Base-by-base conservation (phyloP, 2,888 invertebrate species). In the Cyclophora punctaria region DNA sequence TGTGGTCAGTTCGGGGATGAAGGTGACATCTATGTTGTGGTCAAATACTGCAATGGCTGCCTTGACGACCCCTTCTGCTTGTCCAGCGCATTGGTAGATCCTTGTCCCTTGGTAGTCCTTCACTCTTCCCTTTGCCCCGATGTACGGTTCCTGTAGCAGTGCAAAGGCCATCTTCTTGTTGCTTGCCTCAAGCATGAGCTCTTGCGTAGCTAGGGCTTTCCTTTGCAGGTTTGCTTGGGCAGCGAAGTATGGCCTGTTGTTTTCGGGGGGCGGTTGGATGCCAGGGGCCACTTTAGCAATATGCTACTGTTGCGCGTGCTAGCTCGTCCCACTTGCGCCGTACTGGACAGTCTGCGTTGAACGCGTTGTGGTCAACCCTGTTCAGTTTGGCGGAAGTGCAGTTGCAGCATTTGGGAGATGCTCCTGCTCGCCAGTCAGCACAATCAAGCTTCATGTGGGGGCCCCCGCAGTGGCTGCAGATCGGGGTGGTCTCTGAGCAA, bases 401-500 rank as follows among this genome's bases (percentile, higher is more conserved):
- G 34, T 51, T 50, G 5, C 35, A 4, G 45, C 51, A 55, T 3
- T 3, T 37, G 3, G 55, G 52, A 3, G 48, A 3, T 6, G 5
- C 37, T 3, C 37, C 47, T 5, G 44, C 45, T 20, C 6, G 7
- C 48, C 46, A 43, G 3, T 6, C 33, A 0, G 41, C 44, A 40
- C 52, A 50, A 4, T 50, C 46, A 0, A n/a, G 5, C 20, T 33
- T 45, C 20, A 37, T 7, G 37, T 20, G n/a, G 3, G 3, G 7
- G n/a, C 20, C 7, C 7, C 7, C 35, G 7, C n/a, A 37, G 34
- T 45, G 49, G 49, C 45, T 49, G 45, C 45, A 45, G 41, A 44
- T 50, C 41, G 44, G 44, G 41, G 44, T 44, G 44, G 47, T 49
- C 51, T 50, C 48, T 6, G n/a, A 48, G 44, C 60, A 60, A 20